Evolutionary conservation across 2,888 invertebrate genomes (phyloP).

Genomic region (Brenthis hecate): DNA sequence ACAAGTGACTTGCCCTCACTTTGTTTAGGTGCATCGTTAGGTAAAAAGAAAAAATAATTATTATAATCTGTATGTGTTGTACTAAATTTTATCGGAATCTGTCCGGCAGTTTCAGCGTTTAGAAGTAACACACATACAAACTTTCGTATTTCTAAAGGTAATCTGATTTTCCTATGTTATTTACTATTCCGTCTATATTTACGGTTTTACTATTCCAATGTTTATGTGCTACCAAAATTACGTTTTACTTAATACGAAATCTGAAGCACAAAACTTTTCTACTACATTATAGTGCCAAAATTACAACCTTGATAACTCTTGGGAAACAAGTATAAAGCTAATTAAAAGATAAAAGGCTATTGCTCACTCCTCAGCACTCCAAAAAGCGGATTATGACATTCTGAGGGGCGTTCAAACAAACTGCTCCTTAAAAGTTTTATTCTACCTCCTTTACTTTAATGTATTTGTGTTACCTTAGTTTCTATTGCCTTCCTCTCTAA

Average conservation of each 20-base stretch:
- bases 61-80: no score
- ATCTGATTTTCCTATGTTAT: no score
- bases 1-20: no score
- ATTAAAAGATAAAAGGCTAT: conserved; percentile 34
- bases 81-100: no score
- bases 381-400: conserved; percentile 34
- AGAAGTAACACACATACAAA: no score
- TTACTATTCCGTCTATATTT: no score
- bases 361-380: conserved; percentile 30
- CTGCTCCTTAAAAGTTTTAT: conserved; percentile 32
- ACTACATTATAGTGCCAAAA: conserved; percentile 19
- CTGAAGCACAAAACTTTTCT: conserved; percentile 7
- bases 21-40: no score
- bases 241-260: background rate
- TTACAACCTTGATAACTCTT: conserved; percentile 21
- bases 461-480: conserved; percentile 30
- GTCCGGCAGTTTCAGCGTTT: no score
- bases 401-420: conserved; percentile 30
- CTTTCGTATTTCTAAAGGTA: no score
- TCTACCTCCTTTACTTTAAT: conserved; percentile 28
- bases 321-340: conserved; percentile 27
- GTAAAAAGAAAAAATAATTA: no score
- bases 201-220: no score
- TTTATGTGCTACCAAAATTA: background rate
- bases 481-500: conserved; percentile 16